These are phyloP conservation scores for Cyprinella venusta DNA, from an alignment of 2,797 vertebrate genomes.

Conservation along the genomic window DNA sequence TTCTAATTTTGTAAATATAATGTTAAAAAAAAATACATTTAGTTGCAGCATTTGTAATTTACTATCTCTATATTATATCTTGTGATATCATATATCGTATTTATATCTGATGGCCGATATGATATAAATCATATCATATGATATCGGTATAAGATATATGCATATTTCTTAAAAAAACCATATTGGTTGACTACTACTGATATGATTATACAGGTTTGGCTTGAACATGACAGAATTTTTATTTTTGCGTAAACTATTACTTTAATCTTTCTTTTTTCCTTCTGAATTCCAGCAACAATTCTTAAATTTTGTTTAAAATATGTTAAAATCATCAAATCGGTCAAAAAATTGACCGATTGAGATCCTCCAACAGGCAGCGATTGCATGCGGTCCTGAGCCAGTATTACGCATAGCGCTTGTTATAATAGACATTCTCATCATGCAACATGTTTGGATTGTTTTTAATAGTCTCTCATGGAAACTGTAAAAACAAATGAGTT, in stretches of 20 bases:
- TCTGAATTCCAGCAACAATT: neutral
- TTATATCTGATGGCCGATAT: too few relatives aligned
- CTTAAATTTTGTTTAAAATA: neutral
- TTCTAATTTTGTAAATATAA: neutral
- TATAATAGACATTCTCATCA: constrained; percentile 3
- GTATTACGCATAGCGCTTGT: neutral
- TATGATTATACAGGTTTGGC: neutral
- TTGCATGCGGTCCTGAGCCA: neutral
- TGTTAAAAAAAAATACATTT: neutral
- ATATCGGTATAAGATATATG: neutral
- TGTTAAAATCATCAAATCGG: neutral
- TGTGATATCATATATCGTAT: too few relatives aligned
- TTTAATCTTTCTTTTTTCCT: neutral
- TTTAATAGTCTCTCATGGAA: constrained; percentile 29
- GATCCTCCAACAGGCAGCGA: neutral
- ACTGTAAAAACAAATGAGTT: constrained; percentile 12
- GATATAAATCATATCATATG: too few relatives aligned
- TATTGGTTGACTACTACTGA: neutral
- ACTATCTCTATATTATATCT: too few relatives aligned
- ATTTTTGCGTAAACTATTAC: neutral
- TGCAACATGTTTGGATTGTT: constrained; percentile 3
- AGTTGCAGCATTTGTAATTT: too few relatives aligned
- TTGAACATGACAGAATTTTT: neutral
- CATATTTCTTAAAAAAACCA: neutral
- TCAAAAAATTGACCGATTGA: neutral